Base-by-base conservation (phyloP, 2,888 invertebrate genomes). In the Drosophila mercatorum region DNA sequence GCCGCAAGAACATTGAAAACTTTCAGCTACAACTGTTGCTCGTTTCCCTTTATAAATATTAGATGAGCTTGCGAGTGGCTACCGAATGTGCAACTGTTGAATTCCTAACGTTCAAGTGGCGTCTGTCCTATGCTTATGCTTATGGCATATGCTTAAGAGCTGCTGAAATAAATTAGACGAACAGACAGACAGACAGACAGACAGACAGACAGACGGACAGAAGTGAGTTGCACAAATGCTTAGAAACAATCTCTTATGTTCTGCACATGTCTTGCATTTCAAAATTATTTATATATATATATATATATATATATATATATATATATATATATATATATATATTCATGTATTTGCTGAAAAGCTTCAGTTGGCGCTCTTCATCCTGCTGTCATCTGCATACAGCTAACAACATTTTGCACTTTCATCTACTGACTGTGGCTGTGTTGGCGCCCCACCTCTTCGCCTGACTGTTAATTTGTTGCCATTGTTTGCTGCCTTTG, bases 391-490 rank as follows among this genome's bases (percentile, higher is more conserved):
- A 78, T 41, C 44, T 55, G 44, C 65, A 56, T 36, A 38, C 36
- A 67, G 40, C 40, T n/a, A 68, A 75, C 72, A 75, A 22, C 38
- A 51, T 53, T 75, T 73, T 67, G 62, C 62, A 78, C 74, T 75
- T 41, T 59, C 49, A 26, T 61, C 47, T 31, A 11, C 34, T 60
- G 56, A 36, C 26, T 22, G 38, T 5, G 36, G 26, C 36, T 34
- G 22, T 26, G 26, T 7, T 34, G 6, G 6, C 34, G 34, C 40
- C 31, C 31, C 5, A 17, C 12, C 17, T 6, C 41, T 47, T 28
- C 28, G 43, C 12, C 46, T 55, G 38, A 36, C 41, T 68, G 46
- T 53, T 63, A 68, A 75, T 78, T 78, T 75, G 75, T 53, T 61
- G 22, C 57, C 22, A 72, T 78, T 68, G 63, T 78, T 74, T 47